Conservation (phyloP, 1,140 invertebrate genomes). For the Euwallacea fornicatus region DNA sequence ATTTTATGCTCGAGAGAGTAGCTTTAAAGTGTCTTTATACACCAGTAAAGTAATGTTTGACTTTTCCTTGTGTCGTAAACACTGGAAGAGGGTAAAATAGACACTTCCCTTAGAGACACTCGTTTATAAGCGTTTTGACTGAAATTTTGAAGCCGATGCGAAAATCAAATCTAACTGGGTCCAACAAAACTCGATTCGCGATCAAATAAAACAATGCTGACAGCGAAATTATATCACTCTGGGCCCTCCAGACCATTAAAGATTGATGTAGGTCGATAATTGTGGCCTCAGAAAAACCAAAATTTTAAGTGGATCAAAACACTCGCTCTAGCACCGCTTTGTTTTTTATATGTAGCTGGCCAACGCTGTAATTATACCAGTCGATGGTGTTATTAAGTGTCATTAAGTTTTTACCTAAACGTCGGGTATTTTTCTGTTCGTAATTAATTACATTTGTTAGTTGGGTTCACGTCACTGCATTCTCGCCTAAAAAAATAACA, state of each 20-base stretch:
- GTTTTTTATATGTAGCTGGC: constrained; percentile 21
- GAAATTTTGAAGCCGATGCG: no score
- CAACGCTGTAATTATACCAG: constrained; percentile 26
- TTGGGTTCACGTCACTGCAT: background rate
- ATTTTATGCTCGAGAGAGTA: no score
- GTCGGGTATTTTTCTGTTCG: constrained; percentile 19
- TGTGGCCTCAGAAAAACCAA: constrained; percentile 15
- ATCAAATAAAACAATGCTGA: constrained; percentile 14
- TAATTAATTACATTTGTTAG: constrained; percentile 28
- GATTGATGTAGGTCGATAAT: constrained; percentile 29
- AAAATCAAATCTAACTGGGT: no score
- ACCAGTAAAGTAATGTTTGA: no score
- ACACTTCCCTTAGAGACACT: no score
- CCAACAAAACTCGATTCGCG: background rate
- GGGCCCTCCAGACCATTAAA: constrained; percentile 12
- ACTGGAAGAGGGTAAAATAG: no score
- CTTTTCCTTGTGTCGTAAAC: no score
- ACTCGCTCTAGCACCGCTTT: constrained; percentile 8
- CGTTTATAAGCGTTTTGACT: no score
- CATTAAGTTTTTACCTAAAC: constrained; percentile 37
- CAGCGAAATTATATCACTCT: constrained; percentile 20
- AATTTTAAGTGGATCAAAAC: constrained; percentile 34
- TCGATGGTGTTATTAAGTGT: constrained; percentile 34
- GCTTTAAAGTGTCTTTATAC: no score
- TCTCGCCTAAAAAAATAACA: background rate